Base-by-base conservation (phyloP, 2,888 invertebrate species). In the Yponomeuta cagnagella region DNA sequence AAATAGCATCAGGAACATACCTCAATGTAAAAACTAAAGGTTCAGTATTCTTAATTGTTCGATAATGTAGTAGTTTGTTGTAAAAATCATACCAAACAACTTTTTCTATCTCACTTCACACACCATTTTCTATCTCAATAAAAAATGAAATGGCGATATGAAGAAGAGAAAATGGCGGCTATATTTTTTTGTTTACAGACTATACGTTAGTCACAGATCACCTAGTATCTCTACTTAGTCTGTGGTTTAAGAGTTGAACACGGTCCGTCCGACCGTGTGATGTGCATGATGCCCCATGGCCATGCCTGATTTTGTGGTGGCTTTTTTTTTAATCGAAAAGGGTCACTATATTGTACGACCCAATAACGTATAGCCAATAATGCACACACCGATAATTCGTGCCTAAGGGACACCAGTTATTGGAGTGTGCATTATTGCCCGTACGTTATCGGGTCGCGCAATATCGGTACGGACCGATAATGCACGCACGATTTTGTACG, bases 21-120 rank as follows among this genome's bases (percentile, higher is more conserved):
- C 52, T 58, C 12, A 15, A 12, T 15, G 5, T 15, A 12, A 15
- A 58, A 23, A 15, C 1, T 15, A 58, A 15, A 12, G 15, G 8
- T 58, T 58, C 15, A 58, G 52, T 58, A 15, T 63, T 31, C 52
- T 31, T 31, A 68, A 68, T 15, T 48, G 37, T 37, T 70, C 23
- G 10, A 65, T 48, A 31, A 52, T n/a, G 12, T 72, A 33, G 48
- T 69, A 37, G 48, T 6, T 9, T 12, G n/a, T 48, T 9, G 23
- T 15, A 70, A 66, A 68, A 33, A 68, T 31, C 68, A 69, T 37
- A 69, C 48, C 71, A 82, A 80, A 78, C 82, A 84, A 83, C 85
- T 89, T 89, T 89, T 88, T 92, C 92, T 91, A 84, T 93, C 93
- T 93, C 93, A 87, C 93, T 93, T 93, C 85, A 82, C 76, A 77